Conservation (phyloP, 2,113 vertebrate genomes). For the Emydura subglobosa region DNA sequence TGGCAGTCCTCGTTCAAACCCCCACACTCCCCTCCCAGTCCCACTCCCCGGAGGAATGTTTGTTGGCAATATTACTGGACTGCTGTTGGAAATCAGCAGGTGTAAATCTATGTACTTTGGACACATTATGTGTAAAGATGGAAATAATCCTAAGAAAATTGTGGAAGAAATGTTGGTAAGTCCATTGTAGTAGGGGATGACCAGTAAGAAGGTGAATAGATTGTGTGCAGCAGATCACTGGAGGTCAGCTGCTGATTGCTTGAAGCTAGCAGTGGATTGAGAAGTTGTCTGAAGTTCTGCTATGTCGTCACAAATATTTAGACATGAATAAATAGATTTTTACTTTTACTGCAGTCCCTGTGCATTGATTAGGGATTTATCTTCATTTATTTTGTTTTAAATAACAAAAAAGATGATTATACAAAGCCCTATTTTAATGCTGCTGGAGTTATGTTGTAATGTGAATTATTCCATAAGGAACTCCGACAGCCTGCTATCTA, state of each 20-base stretch:
- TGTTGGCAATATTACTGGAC: no score
- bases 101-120: background rate
- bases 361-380: background rate
- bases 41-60: no score
- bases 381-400: background rate
- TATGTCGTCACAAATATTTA: background rate
- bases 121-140: background rate
- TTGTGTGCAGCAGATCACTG: background rate
- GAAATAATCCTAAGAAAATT: background rate
- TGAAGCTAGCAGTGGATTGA: background rate
- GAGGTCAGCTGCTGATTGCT: background rate
- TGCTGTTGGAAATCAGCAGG: no score
- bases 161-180: background rate
- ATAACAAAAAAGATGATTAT: background rate
- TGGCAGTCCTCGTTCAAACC: background rate
- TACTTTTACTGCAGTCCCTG: background rate
- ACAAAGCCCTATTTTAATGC: background rate
- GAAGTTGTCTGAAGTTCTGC: background rate
- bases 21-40: no score
- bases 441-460: background rate
- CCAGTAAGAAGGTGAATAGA: background rate
- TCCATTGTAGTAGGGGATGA: background rate
- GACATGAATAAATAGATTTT: background rate
- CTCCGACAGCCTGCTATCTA: background rate
- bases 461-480: background rate